Evolutionary conservation across 2,888 invertebrate species (phyloP).

Genomic region (Machimus atricapillus): DNA sequence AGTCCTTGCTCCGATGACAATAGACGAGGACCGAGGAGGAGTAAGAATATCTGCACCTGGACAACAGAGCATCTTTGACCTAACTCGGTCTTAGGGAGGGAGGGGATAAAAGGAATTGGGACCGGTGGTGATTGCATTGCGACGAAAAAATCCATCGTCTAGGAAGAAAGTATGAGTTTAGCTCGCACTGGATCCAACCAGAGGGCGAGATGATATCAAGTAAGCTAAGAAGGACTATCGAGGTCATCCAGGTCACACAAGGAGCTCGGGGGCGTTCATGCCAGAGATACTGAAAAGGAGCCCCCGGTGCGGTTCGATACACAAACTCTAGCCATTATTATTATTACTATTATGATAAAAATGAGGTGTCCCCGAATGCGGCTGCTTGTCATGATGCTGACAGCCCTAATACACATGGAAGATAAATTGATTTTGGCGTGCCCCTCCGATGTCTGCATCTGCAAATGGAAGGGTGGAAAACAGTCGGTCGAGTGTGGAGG

Average conservation of each 20-base stretch:
- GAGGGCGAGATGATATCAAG: conserved; percentile 40
- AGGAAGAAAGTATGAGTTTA: conserved; percentile 29
- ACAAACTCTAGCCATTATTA: conserved; percentile 14
- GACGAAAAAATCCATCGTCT: background rate
- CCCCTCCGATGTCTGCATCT: conserved; percentile 77
- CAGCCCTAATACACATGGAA: conserved; percentile 29
- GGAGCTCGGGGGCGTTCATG: conserved; percentile 33
- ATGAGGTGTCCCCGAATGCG: conserved; percentile 41
- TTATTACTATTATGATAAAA: conserved; percentile 40
- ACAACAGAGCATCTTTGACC: background rate
- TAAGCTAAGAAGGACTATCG: background rate
- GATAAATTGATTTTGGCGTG: conserved; percentile 62
- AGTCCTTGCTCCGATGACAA: conserved; percentile 16
- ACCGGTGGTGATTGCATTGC: conserved; percentile 27
- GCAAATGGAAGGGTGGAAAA: conserved; percentile 94
- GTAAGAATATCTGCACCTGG: background rate
- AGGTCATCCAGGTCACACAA: conserved; percentile 14
- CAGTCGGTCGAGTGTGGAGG: conserved; percentile 88
- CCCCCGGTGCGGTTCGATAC: conserved; percentile 22
- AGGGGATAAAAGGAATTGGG: conserved; percentile 8
- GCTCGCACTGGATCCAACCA: conserved; percentile 2
- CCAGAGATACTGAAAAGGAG: conserved; percentile 1
- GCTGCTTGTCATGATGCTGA: conserved; percentile 36
- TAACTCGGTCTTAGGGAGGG: background rate
- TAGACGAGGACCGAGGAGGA: background rate